A percentile compares a stretch with the other conserved stretches of the same genome.
Conservation (phyloP, 2,797 vertebrate species). For the Myoxocephalus aenaeus region DNA sequence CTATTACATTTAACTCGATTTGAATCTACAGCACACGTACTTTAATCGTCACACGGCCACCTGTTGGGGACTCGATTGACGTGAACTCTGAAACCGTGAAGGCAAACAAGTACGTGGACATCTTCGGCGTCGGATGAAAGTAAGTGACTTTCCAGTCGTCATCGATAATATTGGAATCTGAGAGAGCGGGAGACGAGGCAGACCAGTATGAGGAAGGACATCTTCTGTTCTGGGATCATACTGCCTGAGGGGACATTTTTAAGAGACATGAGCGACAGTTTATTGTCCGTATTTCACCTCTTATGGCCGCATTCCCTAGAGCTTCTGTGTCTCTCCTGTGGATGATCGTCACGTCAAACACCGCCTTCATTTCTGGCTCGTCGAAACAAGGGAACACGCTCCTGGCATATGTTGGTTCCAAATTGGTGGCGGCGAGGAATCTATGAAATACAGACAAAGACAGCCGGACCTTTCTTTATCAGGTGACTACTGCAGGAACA, state of each 20-base stretch:
- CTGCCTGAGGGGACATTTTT: not conserved
- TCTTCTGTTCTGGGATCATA: not conserved
- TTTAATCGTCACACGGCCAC: not conserved
- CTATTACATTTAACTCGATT: not conserved
- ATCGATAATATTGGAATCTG: rapidly evolving
- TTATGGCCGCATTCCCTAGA: conserved; percentile 29
- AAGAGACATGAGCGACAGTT: not conserved
- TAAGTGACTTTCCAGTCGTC: conserved; percentile 65
- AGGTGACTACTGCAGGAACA: not conserved
- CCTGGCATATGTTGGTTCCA: conserved; percentile 80
- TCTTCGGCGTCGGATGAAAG: conserved; percentile 69
- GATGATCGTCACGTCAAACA: conserved; percentile 76
- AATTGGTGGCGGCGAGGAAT: conserved; percentile 72
- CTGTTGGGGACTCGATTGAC: rapidly evolving
- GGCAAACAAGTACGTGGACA: conserved; percentile 85
- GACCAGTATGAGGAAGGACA: not conserved
- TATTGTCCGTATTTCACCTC: conserved; percentile 15
- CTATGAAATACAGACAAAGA: conserved; percentile 55
- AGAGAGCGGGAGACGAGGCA: conserved; percentile 10
- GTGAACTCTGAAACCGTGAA: conserved; percentile 77
- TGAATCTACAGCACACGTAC: conserved; percentile 59
- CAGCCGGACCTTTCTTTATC: not conserved
- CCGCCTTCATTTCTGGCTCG: conserved; percentile 86
- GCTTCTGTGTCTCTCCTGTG: conserved; percentile 60
- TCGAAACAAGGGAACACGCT: conserved; percentile 87